phyloP scores from a whole-genome alignment of 2,113 vertebrate genomes.

The Astatoreochromis straeleni region DNA sequence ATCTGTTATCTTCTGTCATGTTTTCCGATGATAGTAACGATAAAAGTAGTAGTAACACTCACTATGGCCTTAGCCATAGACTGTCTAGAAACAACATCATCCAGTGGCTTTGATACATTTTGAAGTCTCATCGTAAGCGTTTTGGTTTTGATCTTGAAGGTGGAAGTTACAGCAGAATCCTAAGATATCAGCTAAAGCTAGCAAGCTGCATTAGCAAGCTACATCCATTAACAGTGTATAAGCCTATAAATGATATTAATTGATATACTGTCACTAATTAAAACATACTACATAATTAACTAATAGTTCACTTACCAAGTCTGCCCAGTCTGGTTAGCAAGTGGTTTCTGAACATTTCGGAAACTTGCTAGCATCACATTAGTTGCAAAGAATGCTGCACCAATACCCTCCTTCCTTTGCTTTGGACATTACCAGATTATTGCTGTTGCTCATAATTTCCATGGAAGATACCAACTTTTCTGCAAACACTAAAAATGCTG shows the following conservation, averaged over 20 bases:
- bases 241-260: neutral
- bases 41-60: neutral
- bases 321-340: neutral
- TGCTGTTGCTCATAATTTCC: neutral
- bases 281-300: neutral
- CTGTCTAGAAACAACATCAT: neutral
- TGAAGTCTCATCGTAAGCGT: neutral
- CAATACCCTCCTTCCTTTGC: neutral
- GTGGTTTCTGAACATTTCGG: neutral
- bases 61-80: neutral
- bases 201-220: neutral
- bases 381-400: neutral
- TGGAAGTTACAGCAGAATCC: neutral
- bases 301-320: neutral
- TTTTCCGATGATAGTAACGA: neutral
- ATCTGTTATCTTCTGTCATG: neutral
- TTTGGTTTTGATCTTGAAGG: neutral
- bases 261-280: neutral
- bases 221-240: neutral
- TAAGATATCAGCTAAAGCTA: neutral
- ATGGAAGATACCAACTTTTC: neutral
- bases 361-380: neutral
- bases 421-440: neutral
- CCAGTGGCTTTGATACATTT: neutral
- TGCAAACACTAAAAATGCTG: neutral